phyloP scores from a whole-genome alignment of 2,888 invertebrate genomes.

The Calephelis perditalis region DNA sequence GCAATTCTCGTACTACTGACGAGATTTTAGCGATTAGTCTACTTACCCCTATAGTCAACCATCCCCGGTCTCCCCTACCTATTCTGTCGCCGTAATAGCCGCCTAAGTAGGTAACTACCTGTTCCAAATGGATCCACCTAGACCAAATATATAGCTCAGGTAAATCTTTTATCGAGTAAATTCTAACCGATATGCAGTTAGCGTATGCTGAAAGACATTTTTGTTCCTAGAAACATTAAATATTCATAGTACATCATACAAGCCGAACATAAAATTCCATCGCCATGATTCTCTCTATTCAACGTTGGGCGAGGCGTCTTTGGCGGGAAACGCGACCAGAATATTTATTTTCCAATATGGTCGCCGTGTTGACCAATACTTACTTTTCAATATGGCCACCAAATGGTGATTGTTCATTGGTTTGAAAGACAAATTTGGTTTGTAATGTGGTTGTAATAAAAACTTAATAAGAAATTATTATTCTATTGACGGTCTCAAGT shows the following conservation, averaged over 20 bases:
- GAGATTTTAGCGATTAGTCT: too few relatives aligned
- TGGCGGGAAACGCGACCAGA: constrained; percentile 58
- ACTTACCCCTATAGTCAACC: too few relatives aligned
- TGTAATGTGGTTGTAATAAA: constrained; percentile 28
- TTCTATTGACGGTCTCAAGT: constrained; percentile 11
- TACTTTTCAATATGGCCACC: constrained; percentile 39
- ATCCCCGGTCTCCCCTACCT: too few relatives aligned
- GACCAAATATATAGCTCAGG: too few relatives aligned
- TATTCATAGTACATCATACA: constrained; percentile 61
- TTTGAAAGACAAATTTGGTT: constrained; percentile 53
- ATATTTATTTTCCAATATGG: constrained; percentile 50
- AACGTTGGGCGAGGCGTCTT: constrained; percentile 67
- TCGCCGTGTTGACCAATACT: constrained; percentile 43
- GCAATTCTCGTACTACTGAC: too few relatives aligned
- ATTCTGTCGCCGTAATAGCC: too few relatives aligned
- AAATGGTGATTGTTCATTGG: constrained; percentile 50
- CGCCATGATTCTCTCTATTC: constrained; percentile 72
- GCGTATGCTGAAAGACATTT: constrained; percentile 31
- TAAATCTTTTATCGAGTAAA: not conserved
- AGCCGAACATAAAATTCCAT: constrained; percentile 59
- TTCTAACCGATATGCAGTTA: constrained; percentile 1
- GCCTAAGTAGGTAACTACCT: too few relatives aligned
- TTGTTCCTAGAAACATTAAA: constrained; percentile 48
- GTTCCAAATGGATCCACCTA: too few relatives aligned
- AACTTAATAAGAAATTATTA: constrained; percentile 21